phyloP scores from a whole-genome alignment of 2,797 vertebrate species.

The Rhinophrynus dorsalis region DNA sequence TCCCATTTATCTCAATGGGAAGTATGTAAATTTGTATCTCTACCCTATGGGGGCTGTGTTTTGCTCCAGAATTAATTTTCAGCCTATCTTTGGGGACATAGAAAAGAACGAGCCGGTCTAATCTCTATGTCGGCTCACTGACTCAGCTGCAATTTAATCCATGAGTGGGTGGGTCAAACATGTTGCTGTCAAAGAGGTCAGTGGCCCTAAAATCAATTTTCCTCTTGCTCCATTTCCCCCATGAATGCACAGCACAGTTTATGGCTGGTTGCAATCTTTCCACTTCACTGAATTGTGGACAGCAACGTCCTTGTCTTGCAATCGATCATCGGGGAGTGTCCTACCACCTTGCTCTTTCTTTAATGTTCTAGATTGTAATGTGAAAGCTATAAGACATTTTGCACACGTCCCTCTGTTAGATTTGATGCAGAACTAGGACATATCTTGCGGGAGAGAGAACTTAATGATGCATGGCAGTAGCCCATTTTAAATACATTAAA shows the following conservation, averaged over 20 bases:
- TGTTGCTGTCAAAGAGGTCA: slow-evolving; percentile 61
- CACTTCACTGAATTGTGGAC: slow-evolving; percentile 67
- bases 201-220: slow-evolving; percentile 77
- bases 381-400: slow-evolving; percentile 50
- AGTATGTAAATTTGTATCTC: no score
- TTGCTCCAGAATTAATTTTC: no score
- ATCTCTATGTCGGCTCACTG: slow-evolving; percentile 41
- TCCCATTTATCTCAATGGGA: no score
- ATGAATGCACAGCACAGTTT: slow-evolving; percentile 72
- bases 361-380: slow-evolving; percentile 28
- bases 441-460: slow-evolving; percentile 57
- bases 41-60: no score
- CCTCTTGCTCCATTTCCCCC: slow-evolving; percentile 68
- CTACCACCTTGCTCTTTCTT: slow-evolving; percentile 45
- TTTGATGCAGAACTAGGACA: slow-evolving; percentile 58
- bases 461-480: slow-evolving; percentile 66
- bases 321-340: slow-evolving; percentile 57
- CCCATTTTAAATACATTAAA: slow-evolving; percentile 68
- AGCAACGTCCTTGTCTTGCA: slow-evolving; percentile 65
- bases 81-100: no score
- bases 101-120: slow-evolving; percentile 18
- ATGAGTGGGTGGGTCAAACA: slow-evolving; percentile 60
- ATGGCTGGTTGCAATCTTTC: slow-evolving; percentile 72
- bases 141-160: slow-evolving; percentile 61
- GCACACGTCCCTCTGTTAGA: slow-evolving; percentile 46